Evolutionary conservation across 1,140 invertebrate genomes (phyloP).

Genomic region (Rhopalosiphum padi): DNA sequence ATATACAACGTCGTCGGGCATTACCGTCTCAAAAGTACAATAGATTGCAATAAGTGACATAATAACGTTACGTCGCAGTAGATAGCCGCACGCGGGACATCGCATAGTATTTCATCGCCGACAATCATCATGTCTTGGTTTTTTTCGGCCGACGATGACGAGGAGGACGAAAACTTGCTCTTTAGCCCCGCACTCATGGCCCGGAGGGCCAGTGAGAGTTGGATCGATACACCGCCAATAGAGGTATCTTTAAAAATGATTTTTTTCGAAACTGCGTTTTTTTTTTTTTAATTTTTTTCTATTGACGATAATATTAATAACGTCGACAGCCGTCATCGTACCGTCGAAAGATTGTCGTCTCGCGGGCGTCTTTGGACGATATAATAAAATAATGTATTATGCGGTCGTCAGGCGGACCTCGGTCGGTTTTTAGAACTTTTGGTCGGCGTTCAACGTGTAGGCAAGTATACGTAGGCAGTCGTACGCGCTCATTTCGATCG

Average conservation of each 20-base stretch:
- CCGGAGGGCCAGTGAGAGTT: slow-evolving; percentile 81
- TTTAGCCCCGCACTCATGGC: slow-evolving; percentile 85
- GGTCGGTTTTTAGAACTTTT: neutral
- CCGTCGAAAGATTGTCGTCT: neutral
- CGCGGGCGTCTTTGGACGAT: neutral
- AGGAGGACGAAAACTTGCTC: slow-evolving; percentile 83
- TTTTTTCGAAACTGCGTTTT: neutral
- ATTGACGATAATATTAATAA: too few relatives aligned
- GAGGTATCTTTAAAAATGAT: slow-evolving; percentile 70
- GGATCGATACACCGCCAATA: slow-evolving; percentile 82
- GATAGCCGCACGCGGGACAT: too few relatives aligned
- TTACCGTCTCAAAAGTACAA: too few relatives aligned
- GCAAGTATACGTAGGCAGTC: neutral
- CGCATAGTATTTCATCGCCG: neutral
- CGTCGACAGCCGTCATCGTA: neutral
- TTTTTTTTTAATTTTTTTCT: too few relatives aligned
- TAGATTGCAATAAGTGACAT: too few relatives aligned
- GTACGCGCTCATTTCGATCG: neutral
- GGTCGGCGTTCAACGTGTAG: neutral
- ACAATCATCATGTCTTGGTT: slow-evolving; percentile 14
- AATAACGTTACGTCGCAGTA: too few relatives aligned
- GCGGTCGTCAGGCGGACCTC: neutral
- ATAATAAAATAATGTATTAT: neutral
- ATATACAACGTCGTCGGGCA: too few relatives aligned
- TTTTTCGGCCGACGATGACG: slow-evolving; percentile 68